Evolutionary conservation across 2,888 invertebrate species (phyloP).

Genomic region (Clepsis dumicolana): DNA sequence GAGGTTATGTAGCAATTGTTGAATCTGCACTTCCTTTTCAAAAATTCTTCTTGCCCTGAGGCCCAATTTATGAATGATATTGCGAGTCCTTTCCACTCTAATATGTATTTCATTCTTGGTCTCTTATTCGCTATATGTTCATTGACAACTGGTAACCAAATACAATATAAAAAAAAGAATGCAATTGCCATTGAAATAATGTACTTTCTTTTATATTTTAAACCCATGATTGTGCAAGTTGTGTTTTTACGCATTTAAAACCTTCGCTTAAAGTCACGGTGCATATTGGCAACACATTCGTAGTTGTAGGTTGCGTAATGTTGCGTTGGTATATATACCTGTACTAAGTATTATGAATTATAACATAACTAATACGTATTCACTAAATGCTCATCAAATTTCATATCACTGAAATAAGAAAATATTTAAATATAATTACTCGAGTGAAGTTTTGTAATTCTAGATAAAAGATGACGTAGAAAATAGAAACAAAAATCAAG

Average conservation of each 20-base stretch:
- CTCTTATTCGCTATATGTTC: background rate
- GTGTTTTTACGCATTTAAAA: background rate
- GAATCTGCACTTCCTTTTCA: slow-evolving; percentile 52
- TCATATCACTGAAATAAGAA: background rate
- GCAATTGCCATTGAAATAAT: background rate
- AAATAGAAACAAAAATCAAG: background rate
- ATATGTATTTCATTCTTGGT: background rate
- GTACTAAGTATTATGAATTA: too few species aligned
- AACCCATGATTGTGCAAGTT: background rate
- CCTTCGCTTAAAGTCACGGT: too few species aligned
- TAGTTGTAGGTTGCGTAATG: too few species aligned
- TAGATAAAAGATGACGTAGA: background rate
- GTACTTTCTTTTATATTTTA: background rate
- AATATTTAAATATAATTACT: background rate
- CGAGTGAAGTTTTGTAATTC: background rate
- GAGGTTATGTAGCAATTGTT: slow-evolving; percentile 58
- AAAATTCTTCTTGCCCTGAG: background rate
- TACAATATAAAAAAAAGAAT: background rate
- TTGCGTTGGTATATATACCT: too few species aligned
- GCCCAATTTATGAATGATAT: background rate
- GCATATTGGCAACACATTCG: too few species aligned
- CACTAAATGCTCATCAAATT: too few species aligned
- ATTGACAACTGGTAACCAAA: background rate
- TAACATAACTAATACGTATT: too few species aligned
- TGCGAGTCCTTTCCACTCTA: background rate